Evolutionary conservation across 2,797 vertebrate genomes (phyloP).

Genomic region (Gallinago solitaria): DNA sequence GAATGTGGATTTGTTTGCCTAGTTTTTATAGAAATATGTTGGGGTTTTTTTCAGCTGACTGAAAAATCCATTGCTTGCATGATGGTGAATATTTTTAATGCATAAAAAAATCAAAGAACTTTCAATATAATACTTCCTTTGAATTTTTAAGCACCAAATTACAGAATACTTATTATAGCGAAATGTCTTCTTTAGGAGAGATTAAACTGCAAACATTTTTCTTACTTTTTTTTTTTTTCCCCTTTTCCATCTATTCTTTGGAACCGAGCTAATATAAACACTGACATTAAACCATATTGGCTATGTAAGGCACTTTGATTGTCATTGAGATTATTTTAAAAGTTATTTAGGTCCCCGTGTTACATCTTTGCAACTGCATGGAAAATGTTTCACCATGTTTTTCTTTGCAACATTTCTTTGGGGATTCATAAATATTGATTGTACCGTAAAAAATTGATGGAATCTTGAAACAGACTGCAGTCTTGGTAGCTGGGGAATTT

Average conservation of each 20-base stretch:
- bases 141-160: slow-evolving; percentile 80
- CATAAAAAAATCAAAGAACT: slow-evolving; percentile 67
- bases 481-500: slow-evolving; percentile 88
- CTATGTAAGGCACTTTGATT: slow-evolving; percentile 80
- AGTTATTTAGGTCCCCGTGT: slow-evolving; percentile 83
- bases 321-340: slow-evolving; percentile 87
- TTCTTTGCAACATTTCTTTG: slow-evolving; percentile 90
- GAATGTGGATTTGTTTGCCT: slow-evolving; percentile 78
- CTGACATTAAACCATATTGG: slow-evolving; percentile 81
- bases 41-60: slow-evolving; percentile 68
- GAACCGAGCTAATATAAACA: slow-evolving; percentile 76
- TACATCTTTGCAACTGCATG: slow-evolving; percentile 79
- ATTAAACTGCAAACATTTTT: slow-evolving; percentile 61
- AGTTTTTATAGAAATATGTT: slow-evolving; percentile 67
- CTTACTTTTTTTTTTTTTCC: slow-evolving; percentile 2
- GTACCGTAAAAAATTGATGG: slow-evolving; percentile 97
- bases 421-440: slow-evolving; percentile 99
- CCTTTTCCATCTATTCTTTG: slow-evolving; percentile 41
- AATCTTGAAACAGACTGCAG: slow-evolving; percentile 92
- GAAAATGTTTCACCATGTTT: slow-evolving; percentile 91
- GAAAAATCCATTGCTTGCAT: slow-evolving; percentile 77
- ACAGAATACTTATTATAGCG: slow-evolving; percentile 67
- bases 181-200: slow-evolving; percentile 73
- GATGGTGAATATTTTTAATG: slow-evolving; percentile 76
- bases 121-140: slow-evolving; percentile 74